Base-by-base conservation (phyloP, 2,888 invertebrate genomes). In the Epirrhoe tristata region DNA sequence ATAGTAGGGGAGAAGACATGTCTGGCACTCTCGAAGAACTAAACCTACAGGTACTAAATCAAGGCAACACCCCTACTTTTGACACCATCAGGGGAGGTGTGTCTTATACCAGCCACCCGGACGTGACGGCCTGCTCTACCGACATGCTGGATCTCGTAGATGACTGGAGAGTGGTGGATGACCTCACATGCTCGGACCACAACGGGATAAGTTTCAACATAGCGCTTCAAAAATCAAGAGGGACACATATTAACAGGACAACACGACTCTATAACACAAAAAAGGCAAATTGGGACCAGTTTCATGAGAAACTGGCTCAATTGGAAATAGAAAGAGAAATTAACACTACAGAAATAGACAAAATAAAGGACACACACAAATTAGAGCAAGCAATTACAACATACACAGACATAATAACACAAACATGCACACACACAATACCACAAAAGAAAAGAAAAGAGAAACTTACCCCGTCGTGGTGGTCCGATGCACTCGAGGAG, bases 171-270 rank as follows among this genome's bases (percentile, higher is more conserved):
- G n/a, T n/a, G n/a, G n/a, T n/a, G n/a, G n/a, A n/a, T n/a, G n/a
- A n/a, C n/a, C 59, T 70, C 17, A 69, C 58, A 1, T 74, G 70
- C 66, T 75, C 74, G 6, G 74, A 75, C 66, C 77, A 75, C 59
- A 74, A 75, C 32, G 67, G 63, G 0, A 76, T 81, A 0, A 14
- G 36, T 0, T 77, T 79, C 6, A 58, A 68, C 5, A 53, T 79
- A 0, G 66, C 39, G 0, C 0, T 69, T 1, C 0, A 39, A 17
- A 73, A 55, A 58, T 14, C 63, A 10, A 59, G 52, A 51, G 61
- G 57, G 7, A 14, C 34, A 50, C 10, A 32, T 10, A 60, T 58
- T 1, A 31, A 6, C 0, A 63, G 67, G 36, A 67, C 67, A 1
- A 67, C 67, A 1, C 60, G 67, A 32, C 16, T 58, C 0, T 67